A percentile compares a stretch with the other conserved stretches of the same genome.
phyloP scores from a whole-genome alignment of 92 coral and sea anemone genomes.

The Galaxea fascicularis region DNA sequence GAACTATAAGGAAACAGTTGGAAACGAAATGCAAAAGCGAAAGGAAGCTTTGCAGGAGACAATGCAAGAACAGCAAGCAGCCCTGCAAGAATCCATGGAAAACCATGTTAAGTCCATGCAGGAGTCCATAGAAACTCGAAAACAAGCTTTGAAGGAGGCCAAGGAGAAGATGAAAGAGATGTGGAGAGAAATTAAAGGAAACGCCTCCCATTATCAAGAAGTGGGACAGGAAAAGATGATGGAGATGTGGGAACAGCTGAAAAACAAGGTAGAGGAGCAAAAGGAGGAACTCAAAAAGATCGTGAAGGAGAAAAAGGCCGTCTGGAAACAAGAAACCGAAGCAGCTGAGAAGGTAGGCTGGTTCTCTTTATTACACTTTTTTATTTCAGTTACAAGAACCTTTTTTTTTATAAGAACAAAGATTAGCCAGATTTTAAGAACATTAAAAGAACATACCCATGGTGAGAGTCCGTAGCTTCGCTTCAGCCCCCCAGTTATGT shows the following conservation, averaged over 20 bases:
- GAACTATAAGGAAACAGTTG: not conserved
- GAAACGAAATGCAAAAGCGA: not conserved
- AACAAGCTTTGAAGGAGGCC: not conserved
- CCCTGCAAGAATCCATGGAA: not conserved
- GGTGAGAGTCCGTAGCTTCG: no score
- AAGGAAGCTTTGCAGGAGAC: not conserved
- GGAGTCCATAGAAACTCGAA: not conserved
- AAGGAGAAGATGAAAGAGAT: constrained; percentile 29
- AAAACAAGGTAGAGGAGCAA: not conserved
- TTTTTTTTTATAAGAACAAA: no score
- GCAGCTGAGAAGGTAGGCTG: constrained; percentile 15
- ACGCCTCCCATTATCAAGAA: not conserved
- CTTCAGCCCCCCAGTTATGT: no score
- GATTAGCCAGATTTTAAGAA: no score
- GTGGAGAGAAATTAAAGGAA: not conserved
- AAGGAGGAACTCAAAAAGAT: not conserved
- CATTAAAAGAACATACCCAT: no score
- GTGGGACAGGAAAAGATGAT: not conserved
- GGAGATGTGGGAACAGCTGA: constrained; percentile 15
- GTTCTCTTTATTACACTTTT: no score
- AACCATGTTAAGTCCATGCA: not conserved
- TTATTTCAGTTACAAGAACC: no score
- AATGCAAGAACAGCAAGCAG: not conserved
- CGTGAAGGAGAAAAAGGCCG: not conserved
- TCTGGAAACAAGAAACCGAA: not conserved